Base-by-base conservation (phyloP, 2,113 vertebrate genomes). In the Indicator indicator region DNA sequence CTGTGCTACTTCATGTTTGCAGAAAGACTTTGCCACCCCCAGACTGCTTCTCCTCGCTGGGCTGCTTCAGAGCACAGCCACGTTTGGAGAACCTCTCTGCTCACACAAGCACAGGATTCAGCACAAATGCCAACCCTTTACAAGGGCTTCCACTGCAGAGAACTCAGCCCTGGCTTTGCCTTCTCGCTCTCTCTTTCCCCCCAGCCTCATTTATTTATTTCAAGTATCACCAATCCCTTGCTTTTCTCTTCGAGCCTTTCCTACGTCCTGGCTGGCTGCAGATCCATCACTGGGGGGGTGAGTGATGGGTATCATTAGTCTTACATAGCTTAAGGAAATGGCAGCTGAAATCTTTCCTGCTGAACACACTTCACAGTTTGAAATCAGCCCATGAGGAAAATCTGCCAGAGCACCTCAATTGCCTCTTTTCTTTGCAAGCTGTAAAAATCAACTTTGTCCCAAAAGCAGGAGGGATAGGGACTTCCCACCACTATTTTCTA, bases 301-400 rank as follows among this genome's bases (percentile, higher is more conserved):
- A 92, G 72, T 74, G 94, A 94, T 52, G 59, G 79, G 30, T 91
- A 93, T 56, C 85, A 87, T 92, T 94, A 94, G 90, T 94, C 91
- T 87, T 90, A 64, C 83, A 88, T 9, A 96, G 93, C 82, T 90
- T 33, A 79, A 84, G 73, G 90, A 94, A 94, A 93, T 10, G 63
- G 93, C 86, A 94, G 90, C 80, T 92, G 90, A 94, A 93, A 76
- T 86, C 70, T 50, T 84, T 96, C 84, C 81, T 21, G 44, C 50
- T 64, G 86, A 95, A 88, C 54, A 48, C 40, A 77, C 70, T 94
- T 94, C 93, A 91, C 80, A 94, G 93, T 91, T 91, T 63, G 75
- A 94, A 96, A 78, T 30, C 93, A 95, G 69, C 72, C 83, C 85
- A 69, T 77, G 85, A 56, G 68, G 68, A 94, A 80, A 86, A 94